Evolutionary conservation across 2,113 vertebrate genomes (phyloP).

Genomic region (Cygnus buccinator): DNA sequence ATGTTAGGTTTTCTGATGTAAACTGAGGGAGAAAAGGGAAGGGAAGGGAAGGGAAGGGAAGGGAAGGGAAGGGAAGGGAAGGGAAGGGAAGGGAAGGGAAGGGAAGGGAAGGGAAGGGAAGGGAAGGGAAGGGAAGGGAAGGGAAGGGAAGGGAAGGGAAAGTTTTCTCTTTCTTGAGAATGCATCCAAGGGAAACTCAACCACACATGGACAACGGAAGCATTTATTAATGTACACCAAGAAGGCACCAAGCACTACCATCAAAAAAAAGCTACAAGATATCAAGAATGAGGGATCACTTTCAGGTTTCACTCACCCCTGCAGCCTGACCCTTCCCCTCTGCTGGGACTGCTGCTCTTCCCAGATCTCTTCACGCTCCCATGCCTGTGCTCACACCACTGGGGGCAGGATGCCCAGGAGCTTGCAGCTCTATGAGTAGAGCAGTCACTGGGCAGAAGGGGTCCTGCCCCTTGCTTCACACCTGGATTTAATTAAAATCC

Average conservation of each 20-base stretch:
- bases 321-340: background rate
- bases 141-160: too few species aligned
- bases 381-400: fast-evolving
- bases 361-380: background rate
- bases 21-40: background rate
- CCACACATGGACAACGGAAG: background rate
- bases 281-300: background rate
- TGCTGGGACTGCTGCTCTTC: background rate
- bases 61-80: too few species aligned
- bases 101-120: fast-evolving
- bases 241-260: background rate
- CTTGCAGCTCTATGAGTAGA: background rate
- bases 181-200: background rate
- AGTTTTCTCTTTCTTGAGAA: background rate
- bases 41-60: too few species aligned
- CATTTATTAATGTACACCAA: background rate
- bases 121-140: fast-evolving
- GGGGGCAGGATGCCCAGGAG: background rate
- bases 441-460: background rate
- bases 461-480: background rate
- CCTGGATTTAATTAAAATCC: background rate
- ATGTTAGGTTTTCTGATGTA: background rate
- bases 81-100: fast-evolving
- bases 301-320: background rate
- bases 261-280: background rate